Conservation (phyloP, 1,140 invertebrate species). For the Camponotus vicinus region DNA sequence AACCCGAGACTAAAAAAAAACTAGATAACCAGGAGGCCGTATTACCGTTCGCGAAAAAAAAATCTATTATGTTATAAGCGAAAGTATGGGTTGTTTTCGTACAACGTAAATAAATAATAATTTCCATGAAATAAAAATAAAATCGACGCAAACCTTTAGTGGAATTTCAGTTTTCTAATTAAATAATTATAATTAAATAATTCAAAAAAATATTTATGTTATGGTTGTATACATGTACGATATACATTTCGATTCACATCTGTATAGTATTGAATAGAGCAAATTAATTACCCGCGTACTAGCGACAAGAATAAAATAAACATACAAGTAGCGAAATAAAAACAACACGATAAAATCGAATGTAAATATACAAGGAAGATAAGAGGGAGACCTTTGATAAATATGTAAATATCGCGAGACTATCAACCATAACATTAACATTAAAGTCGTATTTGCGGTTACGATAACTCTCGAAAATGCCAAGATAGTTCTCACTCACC, state of each 20-base stretch:
- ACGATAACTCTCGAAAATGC: no score
- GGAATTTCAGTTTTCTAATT: not conserved
- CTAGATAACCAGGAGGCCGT: conserved; percentile 1
- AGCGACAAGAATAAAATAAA: no score
- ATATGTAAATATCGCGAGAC: not conserved
- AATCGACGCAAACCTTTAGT: not conserved
- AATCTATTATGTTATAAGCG: not conserved
- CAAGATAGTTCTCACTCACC: conserved; percentile 29
- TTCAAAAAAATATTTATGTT: no score
- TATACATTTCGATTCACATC: no score
- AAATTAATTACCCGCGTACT: no score
- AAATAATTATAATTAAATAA: no score
- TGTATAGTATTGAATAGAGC: no score
- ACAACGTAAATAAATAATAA: conserved; percentile 57
- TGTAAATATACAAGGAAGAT: no score
- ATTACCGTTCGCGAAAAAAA: not conserved
- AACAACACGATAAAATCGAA: no score
- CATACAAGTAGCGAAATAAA: not conserved
- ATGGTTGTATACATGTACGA: no score
- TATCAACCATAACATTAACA: not conserved
- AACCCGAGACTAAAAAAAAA: not conserved
- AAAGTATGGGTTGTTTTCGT: conserved; percentile 30
- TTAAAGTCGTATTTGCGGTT: no score
- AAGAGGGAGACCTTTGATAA: no score
- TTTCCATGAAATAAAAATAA: conserved; percentile 6